Evolutionary conservation across 2,113 vertebrate genomes (phyloP).

Genomic region (Odobenus rosmarus): DNA sequence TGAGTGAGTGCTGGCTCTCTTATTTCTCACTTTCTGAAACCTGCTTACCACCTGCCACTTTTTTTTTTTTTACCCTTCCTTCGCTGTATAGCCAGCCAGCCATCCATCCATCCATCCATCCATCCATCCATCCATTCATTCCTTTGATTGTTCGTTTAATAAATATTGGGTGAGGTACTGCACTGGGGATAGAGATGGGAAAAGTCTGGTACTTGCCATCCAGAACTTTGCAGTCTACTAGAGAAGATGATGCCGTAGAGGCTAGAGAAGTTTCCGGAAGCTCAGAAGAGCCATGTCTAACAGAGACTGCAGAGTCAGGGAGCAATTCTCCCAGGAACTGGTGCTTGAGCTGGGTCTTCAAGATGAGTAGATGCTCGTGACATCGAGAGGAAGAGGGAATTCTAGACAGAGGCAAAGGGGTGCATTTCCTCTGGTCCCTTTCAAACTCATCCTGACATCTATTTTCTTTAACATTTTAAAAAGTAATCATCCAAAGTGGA

Average conservation of each 20-base stretch:
- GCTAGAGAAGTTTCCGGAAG: neutral
- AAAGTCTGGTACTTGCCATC: neutral
- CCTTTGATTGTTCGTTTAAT: neutral
- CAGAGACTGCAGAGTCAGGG: neutral
- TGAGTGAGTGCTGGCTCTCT: neutral
- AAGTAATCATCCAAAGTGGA: neutral
- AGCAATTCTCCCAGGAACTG: neutral
- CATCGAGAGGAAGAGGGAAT: neutral
- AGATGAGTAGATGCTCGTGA: neutral
- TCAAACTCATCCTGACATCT: neutral
- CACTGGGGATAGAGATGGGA: neutral
- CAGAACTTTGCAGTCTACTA: neutral
- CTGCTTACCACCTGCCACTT: neutral
- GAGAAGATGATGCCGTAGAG: neutral
- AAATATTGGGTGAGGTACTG: neutral
- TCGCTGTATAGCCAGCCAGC: neutral
- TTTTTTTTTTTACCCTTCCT: neutral
- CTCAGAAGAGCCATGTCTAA: neutral
- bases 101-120: neutral
- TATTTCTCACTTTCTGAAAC: constrained; percentile 8
- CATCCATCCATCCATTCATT: neutral
- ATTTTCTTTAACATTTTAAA: neutral
- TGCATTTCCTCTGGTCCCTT: neutral
- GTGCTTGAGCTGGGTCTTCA: neutral
- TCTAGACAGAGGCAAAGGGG: neutral